Conservation (phyloP, 2,113 vertebrate genomes). For the Canis aureus region DNA sequence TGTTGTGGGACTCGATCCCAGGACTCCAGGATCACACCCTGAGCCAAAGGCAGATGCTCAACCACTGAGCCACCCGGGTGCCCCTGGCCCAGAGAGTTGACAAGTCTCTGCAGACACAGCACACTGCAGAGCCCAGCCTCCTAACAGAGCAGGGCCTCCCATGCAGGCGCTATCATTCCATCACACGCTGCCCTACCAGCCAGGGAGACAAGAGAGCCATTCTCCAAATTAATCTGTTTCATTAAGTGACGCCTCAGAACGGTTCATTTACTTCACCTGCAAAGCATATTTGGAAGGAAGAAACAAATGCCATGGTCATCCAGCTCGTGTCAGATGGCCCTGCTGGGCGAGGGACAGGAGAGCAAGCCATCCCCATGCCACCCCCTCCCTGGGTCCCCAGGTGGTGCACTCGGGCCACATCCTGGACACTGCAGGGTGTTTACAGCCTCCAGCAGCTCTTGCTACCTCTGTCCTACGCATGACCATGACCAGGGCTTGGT, state of each 20-base stretch:
- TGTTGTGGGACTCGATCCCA: no score
- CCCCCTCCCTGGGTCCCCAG: neutral
- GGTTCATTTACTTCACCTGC: constrained; percentile 38
- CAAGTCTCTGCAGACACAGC: neutral
- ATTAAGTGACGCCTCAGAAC: constrained; percentile 65
- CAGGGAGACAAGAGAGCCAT: neutral
- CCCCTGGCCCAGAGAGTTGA: no score
- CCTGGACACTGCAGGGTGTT: neutral
- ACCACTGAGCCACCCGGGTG: no score
- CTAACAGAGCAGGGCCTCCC: neutral
- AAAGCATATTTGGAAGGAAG: constrained; percentile 52
- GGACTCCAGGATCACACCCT: no score
- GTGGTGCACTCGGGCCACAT: neutral
- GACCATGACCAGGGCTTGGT: neutral
- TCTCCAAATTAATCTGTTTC: constrained; percentile 72
- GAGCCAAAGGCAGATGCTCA: no score
- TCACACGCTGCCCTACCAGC: neutral
- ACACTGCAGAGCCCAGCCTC: neutral
- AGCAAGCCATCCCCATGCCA: neutral
- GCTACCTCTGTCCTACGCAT: neutral
- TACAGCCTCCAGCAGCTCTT: neutral
- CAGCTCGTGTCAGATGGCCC: neutral
- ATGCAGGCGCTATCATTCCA: neutral
- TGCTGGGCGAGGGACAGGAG: neutral
- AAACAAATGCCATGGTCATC: neutral